Evolutionary conservation across 2,888 invertebrate genomes (phyloP), one percentile per base, ranked within the genome.

Genomic region (Coenonympha arcania): DNA sequence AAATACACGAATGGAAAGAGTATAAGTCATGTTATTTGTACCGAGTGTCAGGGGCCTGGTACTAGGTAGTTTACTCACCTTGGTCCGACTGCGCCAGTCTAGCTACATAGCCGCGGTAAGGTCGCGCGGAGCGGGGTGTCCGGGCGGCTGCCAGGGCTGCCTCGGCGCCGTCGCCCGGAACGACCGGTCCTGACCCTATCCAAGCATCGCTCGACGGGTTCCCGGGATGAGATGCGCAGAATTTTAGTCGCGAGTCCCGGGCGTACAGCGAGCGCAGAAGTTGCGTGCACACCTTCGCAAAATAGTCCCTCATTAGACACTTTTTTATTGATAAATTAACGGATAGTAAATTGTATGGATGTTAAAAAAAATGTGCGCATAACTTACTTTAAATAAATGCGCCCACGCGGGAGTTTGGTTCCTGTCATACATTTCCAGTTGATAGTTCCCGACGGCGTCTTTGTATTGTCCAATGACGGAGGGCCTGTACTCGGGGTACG

Each of bases 201-300:
- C 19, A 65, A 62, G 24, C 44, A 57, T 46, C 52, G 54, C 61
- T 46, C 68, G 58, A 51, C 68, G 74, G 30, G 60, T 68, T 57
- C 36, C 87, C 62, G 65, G 82, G 73, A 63, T 79, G 70, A 62
- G 87, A 48, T 56, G 74, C 59, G 63, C 72, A 45, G 76, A 84
- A 87, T 60, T 80, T 66, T 62, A 94, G 88, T 19, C 98, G 89
- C 19, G 93, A 88, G 84, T 99, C 98, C 16, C 98, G 89, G 11
- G 92, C 92, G 79, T 98, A 93, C 53, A 98, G 85, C 61, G 93
- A 93, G 49, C 93, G 90, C 4, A 96, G 82, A 9, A 95, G 84
- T n/a, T 90, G 89, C 2, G 95, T 93, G 30, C 90, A 89, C 52
- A 89, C 89, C 90, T 91, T 18, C 4, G 62, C 1, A 1, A 4